These are phyloP conservation scores for Drosophila gaucha DNA, from an alignment of 2,888 invertebrate species.

Conservation along the genomic window DNA sequence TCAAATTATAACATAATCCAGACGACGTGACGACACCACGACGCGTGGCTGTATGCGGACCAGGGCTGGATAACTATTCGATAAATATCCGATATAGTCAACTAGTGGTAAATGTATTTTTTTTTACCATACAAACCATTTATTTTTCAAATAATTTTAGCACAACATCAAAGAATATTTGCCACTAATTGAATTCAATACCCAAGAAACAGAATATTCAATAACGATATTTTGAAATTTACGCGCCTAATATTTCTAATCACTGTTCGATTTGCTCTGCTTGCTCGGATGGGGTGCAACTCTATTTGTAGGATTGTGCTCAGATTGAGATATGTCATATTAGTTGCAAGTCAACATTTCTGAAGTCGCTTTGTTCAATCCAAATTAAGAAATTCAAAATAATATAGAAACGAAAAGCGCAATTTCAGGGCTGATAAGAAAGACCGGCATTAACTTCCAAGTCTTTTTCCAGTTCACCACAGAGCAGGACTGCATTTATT, in stretches of 20 bases:
- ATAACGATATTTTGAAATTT: conserved; percentile 24
- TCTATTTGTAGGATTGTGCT: background rate
- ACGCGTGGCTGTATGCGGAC: conserved; percentile 66
- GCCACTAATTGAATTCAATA: background rate
- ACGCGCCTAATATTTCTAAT: conserved; percentile 29
- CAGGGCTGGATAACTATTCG: conserved; percentile 50
- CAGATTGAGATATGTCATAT: conserved; percentile 1
- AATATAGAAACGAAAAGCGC: conserved; percentile 4
- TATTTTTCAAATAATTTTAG: background rate
- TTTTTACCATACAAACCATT: background rate
- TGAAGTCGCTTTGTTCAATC: background rate
- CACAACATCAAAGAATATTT: too few relatives aligned
- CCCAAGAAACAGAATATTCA: background rate
- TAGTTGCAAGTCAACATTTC: background rate
- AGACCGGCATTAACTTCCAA: conserved; percentile 44
- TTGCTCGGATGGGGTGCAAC: background rate
- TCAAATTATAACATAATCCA: conserved; percentile 73
- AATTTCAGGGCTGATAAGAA: conserved; percentile 16
- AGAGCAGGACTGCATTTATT: conserved; percentile 33
- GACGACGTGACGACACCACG: conserved; percentile 78
- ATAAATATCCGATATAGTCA: conserved; percentile 38
- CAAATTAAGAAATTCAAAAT: background rate
- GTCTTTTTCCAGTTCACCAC: conserved; percentile 55
- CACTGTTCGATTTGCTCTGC: background rate
- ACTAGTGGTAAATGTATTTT: conserved; percentile 3